Percentiles rank a stretch among this genome's conserved stretches.
These are phyloP conservation scores for Acanthornis magna DNA, from an alignment of 2,797 vertebrate genomes.

Conservation along the genomic window DNA sequence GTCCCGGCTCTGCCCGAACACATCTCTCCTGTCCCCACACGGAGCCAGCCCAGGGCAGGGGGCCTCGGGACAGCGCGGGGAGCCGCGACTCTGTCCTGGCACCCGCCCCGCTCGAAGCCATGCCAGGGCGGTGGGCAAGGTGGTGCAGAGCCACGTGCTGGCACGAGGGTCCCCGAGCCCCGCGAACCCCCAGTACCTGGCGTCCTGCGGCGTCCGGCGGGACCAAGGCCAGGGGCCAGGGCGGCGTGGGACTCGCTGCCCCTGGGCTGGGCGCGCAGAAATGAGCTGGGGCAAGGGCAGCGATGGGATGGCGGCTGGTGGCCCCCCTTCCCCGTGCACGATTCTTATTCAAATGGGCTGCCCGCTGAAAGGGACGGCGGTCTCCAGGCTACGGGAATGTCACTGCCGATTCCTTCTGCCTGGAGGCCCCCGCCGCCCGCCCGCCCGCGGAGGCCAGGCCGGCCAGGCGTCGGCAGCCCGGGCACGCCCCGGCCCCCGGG, in stretches of 20 bases:
- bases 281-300: background rate
- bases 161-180: background rate
- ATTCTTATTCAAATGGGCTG: conserved; percentile 90
- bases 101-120: background rate
- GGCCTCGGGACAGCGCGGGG: background rate
- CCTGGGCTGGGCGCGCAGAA: background rate
- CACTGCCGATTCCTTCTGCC: conserved; percentile 78
- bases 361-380: conserved; percentile 81
- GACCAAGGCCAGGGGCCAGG: background rate
- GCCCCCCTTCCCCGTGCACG: conserved; percentile 33
- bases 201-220: background rate
- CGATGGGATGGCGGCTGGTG: conserved; percentile 37
- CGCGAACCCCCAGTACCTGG: background rate
- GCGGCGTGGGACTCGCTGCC: background rate
- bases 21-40: background rate
- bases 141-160: background rate
- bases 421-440: conserved; percentile 42
- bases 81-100: background rate
- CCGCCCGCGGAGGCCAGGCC: background rate
- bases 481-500: conserved; percentile 14
- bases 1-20: background rate
- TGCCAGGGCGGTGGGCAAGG: background rate
- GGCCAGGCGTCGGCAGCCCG: conserved; percentile 30
- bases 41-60: background rate
- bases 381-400: conserved; percentile 84